These are phyloP conservation scores for Chauna torquata DNA, from an alignment of 2,113 vertebrate species.

Conservation along the genomic window DNA sequence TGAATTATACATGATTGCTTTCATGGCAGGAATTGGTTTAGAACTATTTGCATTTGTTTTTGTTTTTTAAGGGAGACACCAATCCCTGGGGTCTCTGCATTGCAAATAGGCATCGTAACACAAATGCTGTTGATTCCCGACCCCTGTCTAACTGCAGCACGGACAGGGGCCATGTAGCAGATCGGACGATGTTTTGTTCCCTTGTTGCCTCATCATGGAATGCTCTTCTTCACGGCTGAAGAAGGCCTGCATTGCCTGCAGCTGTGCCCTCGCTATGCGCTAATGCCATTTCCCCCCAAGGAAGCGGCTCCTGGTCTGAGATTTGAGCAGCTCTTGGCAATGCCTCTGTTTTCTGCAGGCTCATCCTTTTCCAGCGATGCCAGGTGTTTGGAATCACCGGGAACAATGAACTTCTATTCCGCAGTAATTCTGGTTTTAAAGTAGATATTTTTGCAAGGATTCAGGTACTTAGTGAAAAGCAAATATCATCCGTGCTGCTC, in stretches of 20 bases:
- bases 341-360: no score
- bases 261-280: not conserved
- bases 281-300: not conserved
- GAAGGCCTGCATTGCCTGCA: accelerated
- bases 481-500: not conserved
- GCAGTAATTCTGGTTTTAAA: not conserved
- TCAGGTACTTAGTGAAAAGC: not conserved
- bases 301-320: not conserved
- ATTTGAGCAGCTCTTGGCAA: not conserved
- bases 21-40: not conserved
- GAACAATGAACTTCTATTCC: not conserved
- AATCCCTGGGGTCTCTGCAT: not conserved
- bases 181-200: accelerated
- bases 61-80: not conserved
- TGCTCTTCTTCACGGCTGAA: not conserved
- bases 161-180: not conserved
- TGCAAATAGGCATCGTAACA: accelerated
- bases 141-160: accelerated
- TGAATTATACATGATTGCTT: not conserved
- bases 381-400: not conserved
- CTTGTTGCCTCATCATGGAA: accelerated
- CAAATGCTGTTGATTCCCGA: not conserved
- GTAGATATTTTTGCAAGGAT: slow-evolving; percentile 28
- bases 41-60: accelerated
- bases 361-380: not conserved